Evolutionary conservation across 1,140 invertebrate genomes (phyloP).

Genomic region (Sipha flava): DNA sequence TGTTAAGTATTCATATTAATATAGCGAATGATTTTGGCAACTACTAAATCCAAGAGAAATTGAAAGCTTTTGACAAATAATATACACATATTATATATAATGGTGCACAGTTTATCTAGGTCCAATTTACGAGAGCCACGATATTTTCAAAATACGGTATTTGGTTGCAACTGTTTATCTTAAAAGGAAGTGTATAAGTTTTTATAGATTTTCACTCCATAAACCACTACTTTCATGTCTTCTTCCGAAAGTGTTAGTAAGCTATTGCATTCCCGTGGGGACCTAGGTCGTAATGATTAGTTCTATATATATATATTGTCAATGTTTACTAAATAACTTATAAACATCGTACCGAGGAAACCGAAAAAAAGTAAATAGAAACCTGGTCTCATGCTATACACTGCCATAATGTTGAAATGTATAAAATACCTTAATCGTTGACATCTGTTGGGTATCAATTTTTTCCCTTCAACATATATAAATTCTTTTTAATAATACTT

Average conservation of each 20-base stretch:
- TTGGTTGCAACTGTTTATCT: neutral
- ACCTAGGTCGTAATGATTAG: neutral
- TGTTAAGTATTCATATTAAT: no score
- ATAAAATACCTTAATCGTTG: no score
- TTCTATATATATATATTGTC: neutral
- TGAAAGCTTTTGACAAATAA: neutral
- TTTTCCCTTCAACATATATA: no score
- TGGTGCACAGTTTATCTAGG: neutral
- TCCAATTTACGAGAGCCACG: neutral
- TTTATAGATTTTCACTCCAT: neutral
- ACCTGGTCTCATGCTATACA: no score
- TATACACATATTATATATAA: neutral
- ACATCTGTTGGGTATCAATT: no score
- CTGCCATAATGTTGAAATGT: no score
- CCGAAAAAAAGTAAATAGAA: no score
- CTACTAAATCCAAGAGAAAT: neutral
- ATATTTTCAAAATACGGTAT: neutral
- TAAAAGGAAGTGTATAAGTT: neutral
- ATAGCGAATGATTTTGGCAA: no score
- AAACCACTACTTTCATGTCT: neutral
- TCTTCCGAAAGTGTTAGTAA: neutral
- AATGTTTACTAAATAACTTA: no score
- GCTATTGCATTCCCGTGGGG: neutral
- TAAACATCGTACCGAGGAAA: no score
- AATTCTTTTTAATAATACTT: no score